Evolutionary conservation across 2,888 invertebrate genomes (phyloP), one percentile per base, ranked within the genome.

Genomic region (Hermodice carunculata): DNA sequence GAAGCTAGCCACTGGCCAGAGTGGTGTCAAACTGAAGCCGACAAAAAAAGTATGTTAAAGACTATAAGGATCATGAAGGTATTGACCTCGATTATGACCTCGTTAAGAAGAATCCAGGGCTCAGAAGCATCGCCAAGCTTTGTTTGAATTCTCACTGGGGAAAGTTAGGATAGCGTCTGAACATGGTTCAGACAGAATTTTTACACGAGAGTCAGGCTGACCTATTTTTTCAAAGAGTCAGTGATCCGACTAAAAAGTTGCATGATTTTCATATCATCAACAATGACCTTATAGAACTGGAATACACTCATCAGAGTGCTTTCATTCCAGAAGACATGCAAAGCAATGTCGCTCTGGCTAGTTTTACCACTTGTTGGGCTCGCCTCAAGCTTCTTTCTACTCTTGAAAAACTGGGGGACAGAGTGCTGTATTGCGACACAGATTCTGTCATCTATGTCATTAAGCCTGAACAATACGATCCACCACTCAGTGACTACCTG

Each of bases 401-500:
- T 14, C 26, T 48, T 4, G 48, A 48, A 11, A 26, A 6, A n/a
- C n/a, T 48, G 29, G 11, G 29, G 6, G n/a, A n/a, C 14, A 6
- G 48, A 5, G 14, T 8, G 3, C 22, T 48, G 5, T 48, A 48
- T n/a, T 48, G 8, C 26, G 22, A 48, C 26, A 48, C 48, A 4
- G 48, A 48, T n/a, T 48, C 48, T 3, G 26, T 48, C 14, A 24
- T 24, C n/a, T 48, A 24, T n/a, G 29, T 11, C 4, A 48, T 11
- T 5, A 24, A 24, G 29, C 48, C 48, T 26, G 48, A 29, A 48
- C 28, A 48, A 4, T 14, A 3, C 26, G 26, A 26, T 3, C 78
- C 78, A 5, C 67, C 74, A 5, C 64, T 74, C 0, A 84, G 81
- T 28, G 76, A 78, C 53, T 80, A 69, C 61, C 56, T 84, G 14